A percentile compares a stretch with the other conserved stretches of the same genome.
Conservation (phyloP, 2,888 invertebrate species). For the Corbicula japonica region DNA sequence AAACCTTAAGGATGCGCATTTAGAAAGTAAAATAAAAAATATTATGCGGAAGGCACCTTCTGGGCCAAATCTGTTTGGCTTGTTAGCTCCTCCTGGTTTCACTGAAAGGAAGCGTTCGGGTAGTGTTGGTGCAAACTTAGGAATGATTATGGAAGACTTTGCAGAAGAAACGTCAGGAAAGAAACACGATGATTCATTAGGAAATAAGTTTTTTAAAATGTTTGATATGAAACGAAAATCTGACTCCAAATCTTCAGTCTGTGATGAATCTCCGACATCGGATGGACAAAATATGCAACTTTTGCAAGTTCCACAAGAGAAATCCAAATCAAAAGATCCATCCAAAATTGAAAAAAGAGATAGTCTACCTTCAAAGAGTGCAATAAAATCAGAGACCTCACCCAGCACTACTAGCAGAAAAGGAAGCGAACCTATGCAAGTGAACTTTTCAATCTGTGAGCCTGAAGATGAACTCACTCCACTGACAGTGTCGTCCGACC, state of each 20-base stretch:
- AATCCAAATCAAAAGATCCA: conserved; percentile 57
- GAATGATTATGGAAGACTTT: conserved; percentile 66
- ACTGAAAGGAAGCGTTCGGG: conserved; percentile 80
- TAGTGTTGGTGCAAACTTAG: conserved; percentile 79
- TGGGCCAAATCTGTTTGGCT: conserved; percentile 81
- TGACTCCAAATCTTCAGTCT: conserved; percentile 63
- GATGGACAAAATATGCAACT: conserved; percentile 71
- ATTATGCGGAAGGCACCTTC: conserved; percentile 81
- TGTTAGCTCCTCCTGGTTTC: conserved; percentile 74
- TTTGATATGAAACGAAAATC: conserved; percentile 65
- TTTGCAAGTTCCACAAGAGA: conserved; percentile 66
- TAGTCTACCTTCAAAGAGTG: conserved; percentile 9
- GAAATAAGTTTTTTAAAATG: conserved; percentile 63
- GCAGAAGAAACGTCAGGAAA: conserved; percentile 38
- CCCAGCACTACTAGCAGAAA: conserved; percentile 3
- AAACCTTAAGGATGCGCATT: conserved; percentile 70
- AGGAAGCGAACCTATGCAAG: conserved; percentile 32
- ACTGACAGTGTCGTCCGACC: conserved; percentile 11
- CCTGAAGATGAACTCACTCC: conserved; percentile 27
- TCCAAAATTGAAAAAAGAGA: conserved; percentile 27
- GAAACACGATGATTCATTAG: conserved; percentile 48
- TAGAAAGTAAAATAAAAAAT: conserved; percentile 73
- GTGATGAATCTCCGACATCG: conserved; percentile 67
- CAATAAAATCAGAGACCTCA: conserved; percentile 31
- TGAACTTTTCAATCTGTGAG: conserved; percentile 17